Base-by-base conservation (phyloP, 2,797 vertebrate genomes). In the Rachycentron canadum region DNA sequence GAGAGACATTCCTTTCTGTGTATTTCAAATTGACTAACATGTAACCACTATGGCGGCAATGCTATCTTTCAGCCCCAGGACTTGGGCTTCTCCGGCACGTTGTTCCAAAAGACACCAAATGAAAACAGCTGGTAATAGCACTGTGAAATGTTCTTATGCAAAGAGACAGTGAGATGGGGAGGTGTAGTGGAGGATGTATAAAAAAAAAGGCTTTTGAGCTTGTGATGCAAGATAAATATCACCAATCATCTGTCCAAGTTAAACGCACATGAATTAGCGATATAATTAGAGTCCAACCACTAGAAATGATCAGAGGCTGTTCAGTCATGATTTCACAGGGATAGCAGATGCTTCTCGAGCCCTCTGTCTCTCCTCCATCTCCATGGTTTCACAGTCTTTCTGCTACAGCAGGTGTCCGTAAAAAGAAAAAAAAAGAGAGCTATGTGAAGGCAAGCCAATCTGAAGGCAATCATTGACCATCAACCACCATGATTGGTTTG, bases 401-500 rank as follows among this genome's bases (percentile, higher is more conserved):
- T 21, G 73, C 70, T 77, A 49, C 83, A 92, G 90, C 90, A 91
- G 88, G 91, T 91, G 88, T 82, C 84, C 28, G 13, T 88, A 73
- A 83, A 81, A 73, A 7, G 76, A 59, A 4, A 43, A 25, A 55
- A 14, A 38, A 21, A 34, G 66, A 73, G 53, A 70, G 67, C 81
- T 8, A 53, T 73, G 86, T 79, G 88, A 87, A 85, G 84, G 81
- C 69, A 69, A 91, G 90, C 89, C 91, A 91, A 93, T 93, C 91
- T 89, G 87, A 94, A 93, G 90, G 92, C 92, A 93, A 94, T 94
- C 92, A 93, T 76, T 92, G 92, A 92, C 92, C 90, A 93, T 93
- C 92, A 92, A 82, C 83, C 75, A 9, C 68, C 71, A 8, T 91
- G 92, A 94, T 92, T 92, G 93, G 89, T 93, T 92, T 93, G 93